These are phyloP conservation scores for Colossoma macropomum DNA, from an alignment of 2,113 vertebrate genomes.

Conservation along the genomic window DNA sequence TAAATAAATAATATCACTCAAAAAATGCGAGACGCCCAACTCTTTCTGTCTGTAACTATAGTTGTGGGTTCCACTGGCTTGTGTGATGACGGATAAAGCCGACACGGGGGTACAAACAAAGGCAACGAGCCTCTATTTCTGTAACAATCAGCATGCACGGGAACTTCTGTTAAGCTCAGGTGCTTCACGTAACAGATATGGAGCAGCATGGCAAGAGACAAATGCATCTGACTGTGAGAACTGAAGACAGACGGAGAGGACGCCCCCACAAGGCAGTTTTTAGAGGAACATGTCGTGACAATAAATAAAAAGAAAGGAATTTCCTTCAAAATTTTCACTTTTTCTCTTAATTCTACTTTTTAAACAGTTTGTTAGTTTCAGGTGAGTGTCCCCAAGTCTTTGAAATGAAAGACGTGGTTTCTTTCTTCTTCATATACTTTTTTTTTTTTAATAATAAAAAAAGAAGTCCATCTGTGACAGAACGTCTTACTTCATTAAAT, in stretches of 20 bases:
- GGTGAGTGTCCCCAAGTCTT: conserved; percentile 78
- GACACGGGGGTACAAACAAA: not conserved
- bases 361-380: conserved; percentile 80
- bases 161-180: conserved; percentile 46
- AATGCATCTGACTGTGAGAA: conserved; percentile 37
- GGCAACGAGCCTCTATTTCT: conserved; percentile 47
- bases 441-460: conserved; percentile 77
- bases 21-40: conserved; percentile 52
- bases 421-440: conserved; percentile 79
- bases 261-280: conserved; percentile 69
- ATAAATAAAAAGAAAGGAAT: conserved; percentile 81
- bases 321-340: conserved; percentile 78
- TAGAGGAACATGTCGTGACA: conserved; percentile 71
- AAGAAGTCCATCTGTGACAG: conserved; percentile 83
- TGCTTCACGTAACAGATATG: conserved; percentile 48
- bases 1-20: conserved; percentile 75
- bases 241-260: conserved; percentile 65
- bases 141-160: conserved; percentile 45
- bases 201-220: conserved; percentile 33
- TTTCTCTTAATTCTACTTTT: conserved; percentile 74
- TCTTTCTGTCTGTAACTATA: conserved; percentile 59
- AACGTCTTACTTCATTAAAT: conserved; percentile 85
- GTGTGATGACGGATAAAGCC: not conserved
- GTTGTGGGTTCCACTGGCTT: conserved; percentile 14
- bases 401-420: conserved; percentile 85